These are phyloP conservation scores for Sorex fumeus DNA, from an alignment of 2,113 vertebrate species.

Conservation along the genomic window DNA sequence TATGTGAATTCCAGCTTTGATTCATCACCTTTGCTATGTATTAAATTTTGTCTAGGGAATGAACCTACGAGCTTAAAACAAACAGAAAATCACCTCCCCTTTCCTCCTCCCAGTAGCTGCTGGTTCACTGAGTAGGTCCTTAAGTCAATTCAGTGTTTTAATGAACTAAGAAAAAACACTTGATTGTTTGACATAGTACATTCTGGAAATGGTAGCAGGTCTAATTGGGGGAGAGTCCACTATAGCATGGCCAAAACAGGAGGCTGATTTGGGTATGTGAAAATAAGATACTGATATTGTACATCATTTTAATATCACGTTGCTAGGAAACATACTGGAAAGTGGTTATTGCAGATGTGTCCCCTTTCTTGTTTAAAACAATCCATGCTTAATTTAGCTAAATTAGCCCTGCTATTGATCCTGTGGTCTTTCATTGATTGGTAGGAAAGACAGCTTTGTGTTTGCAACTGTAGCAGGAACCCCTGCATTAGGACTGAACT, in stretches of 20 bases:
- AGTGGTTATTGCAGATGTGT: slow-evolving; percentile 87
- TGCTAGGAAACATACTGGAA: slow-evolving; percentile 90
- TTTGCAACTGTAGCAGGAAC: slow-evolving; percentile 67
- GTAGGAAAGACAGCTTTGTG: slow-evolving; percentile 29
- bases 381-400: slow-evolving; percentile 88
- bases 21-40: background rate
- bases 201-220: slow-evolving; percentile 87
- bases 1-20: background rate
- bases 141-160: slow-evolving; percentile 88
- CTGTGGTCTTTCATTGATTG: slow-evolving; percentile 84
- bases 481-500: slow-evolving; percentile 70
- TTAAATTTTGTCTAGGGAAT: slow-evolving; percentile 63
- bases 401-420: slow-evolving; percentile 89
- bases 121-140: slow-evolving; percentile 82
- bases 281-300: slow-evolving; percentile 88
- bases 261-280: slow-evolving; percentile 87
- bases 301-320: slow-evolving; percentile 91
- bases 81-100: slow-evolving; percentile 75
- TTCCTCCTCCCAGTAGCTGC: slow-evolving; percentile 64
- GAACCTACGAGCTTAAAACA: slow-evolving; percentile 82
- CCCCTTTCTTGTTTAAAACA: slow-evolving; percentile 83
- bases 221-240: slow-evolving; percentile 86
- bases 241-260: slow-evolving; percentile 87
- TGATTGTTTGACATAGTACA: slow-evolving; percentile 90
- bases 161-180: slow-evolving; percentile 88